A percentile compares a stretch with the other conserved stretches of the same genome.
These are phyloP conservation scores for Chelon labrosus DNA, from an alignment of 2,797 vertebrate species.

Conservation along the genomic window DNA sequence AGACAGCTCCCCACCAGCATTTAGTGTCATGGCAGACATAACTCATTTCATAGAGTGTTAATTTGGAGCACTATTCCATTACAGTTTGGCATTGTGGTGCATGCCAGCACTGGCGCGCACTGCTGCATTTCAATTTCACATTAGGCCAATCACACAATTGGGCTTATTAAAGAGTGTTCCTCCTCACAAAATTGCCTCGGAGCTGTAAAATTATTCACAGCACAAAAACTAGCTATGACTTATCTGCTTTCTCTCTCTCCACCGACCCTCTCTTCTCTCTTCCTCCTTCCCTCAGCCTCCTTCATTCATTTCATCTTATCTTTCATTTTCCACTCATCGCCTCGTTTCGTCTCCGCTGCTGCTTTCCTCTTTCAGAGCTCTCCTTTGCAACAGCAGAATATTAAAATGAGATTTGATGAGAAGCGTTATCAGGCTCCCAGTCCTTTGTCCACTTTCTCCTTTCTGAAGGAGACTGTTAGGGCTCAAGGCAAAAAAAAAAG, in stretches of 20 bases:
- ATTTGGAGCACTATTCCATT: slow-evolving; percentile 77
- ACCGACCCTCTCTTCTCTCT: slow-evolving; percentile 14
- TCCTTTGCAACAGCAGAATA: slow-evolving; percentile 72
- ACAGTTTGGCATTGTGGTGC: slow-evolving; percentile 70
- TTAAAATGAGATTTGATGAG: slow-evolving; percentile 84
- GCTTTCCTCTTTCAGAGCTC: slow-evolving; percentile 62
- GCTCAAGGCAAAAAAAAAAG: slow-evolving; percentile 43
- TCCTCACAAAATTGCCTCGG: slow-evolving; percentile 76
- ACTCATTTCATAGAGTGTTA: slow-evolving; percentile 81
- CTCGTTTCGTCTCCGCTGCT: slow-evolving; percentile 57
- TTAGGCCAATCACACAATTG: slow-evolving; percentile 82
- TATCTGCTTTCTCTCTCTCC: slow-evolving; percentile 69
- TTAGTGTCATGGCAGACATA: slow-evolving; percentile 71
- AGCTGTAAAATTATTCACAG: slow-evolving; percentile 79
- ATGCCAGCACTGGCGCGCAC: slow-evolving; percentile 66
- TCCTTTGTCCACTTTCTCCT: slow-evolving; percentile 79
- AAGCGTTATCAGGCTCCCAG: slow-evolving; percentile 70
- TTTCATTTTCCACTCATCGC: slow-evolving; percentile 76
- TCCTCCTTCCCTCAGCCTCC: slow-evolving; percentile 23
- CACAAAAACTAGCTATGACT: slow-evolving; percentile 75
- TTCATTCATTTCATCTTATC: slow-evolving; percentile 81
- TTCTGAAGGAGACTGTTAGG: slow-evolving; percentile 71
- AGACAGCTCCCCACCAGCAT: slow-evolving; percentile 58
- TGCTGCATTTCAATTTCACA: slow-evolving; percentile 85
- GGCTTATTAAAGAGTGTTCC: slow-evolving; percentile 80